Base-by-base conservation (phyloP, 2,113 vertebrate species). In the Pontoporia blainvillei region DNA sequence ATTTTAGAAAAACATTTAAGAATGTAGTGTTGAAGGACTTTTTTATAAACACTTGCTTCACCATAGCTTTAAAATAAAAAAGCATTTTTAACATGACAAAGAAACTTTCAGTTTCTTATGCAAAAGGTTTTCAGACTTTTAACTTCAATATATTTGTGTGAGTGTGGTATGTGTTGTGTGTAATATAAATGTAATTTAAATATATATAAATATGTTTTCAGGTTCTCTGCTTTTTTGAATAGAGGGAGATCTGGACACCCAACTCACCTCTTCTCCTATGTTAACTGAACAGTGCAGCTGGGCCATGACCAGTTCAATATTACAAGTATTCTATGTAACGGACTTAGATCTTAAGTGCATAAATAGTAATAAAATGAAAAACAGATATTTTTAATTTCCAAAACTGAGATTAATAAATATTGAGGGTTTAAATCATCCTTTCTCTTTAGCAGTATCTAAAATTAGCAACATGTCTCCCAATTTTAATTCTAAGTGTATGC, bases 1-100 rank as follows among this genome's bases (percentile, higher is more conserved):
- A 87, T 71, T 94, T 96, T 36, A 85, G 17, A 88, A 78, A 92
- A 62, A 34, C 1, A 39, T 67, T 23, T n/a, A 59, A 25, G 39
- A 93, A 94, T 72, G 13, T 1, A 72, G 18, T 64, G 71, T 46
- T n/a, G 18, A 52, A 72, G 6, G 62, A 0, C 1, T 12, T 34
- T 52, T 61, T 90, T 76, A 6, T 23, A 71, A 84, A 88, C 6
- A 64, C 36, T 54, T 71, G 23, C 25, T 86, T 82, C 46, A 11
- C 76, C 6, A 64, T 64, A 49, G 21, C 0, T 91, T 96, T 39
- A 69, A 44, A n/a, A 36, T 66, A 75, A 87, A 81, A 81, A 67
- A 17, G 9, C 18, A 27, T 10, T 59, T 2, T 71, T 64, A 62
- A 61, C 4, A 41, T 21, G 7, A 76, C 36, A 88, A n/a, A 83